Conservation (phyloP, 2,888 invertebrate species). For the Synanthedon tipuliformis region DNA sequence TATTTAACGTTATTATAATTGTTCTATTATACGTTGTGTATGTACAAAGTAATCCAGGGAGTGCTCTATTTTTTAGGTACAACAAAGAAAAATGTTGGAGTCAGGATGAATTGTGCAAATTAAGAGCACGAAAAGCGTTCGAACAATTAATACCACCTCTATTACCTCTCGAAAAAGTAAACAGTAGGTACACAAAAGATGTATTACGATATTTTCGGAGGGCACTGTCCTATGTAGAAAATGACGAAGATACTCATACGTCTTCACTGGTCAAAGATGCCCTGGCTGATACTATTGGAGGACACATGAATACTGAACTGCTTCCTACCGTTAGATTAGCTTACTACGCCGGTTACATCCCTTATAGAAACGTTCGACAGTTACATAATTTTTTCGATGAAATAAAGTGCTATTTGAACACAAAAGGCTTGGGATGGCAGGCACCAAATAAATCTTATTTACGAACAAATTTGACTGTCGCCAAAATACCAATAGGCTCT, state of each 20-base stretch:
- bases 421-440: slow-evolving; percentile 51
- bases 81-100: slow-evolving; percentile 37
- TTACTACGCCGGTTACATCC: slow-evolving; percentile 56
- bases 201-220: slow-evolving; percentile 34
- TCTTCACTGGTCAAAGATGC: slow-evolving; percentile 33
- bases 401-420: slow-evolving; percentile 38
- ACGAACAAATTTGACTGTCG: slow-evolving; percentile 48
- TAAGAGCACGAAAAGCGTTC: slow-evolving; percentile 42
- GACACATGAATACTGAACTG: slow-evolving; percentile 42
- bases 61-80: slow-evolving; percentile 34
- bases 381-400: slow-evolving; percentile 39
- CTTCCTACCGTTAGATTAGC: slow-evolving; percentile 50
- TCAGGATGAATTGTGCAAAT: slow-evolving; percentile 38
- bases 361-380: slow-evolving; percentile 33
- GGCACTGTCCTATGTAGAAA: slow-evolving; percentile 25
- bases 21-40: slow-evolving; percentile 21
- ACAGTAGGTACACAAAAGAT: slow-evolving; percentile 31
- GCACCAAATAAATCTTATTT: slow-evolving; percentile 25
- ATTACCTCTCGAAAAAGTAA: slow-evolving; percentile 34
- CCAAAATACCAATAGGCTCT: slow-evolving; percentile 38
- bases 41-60: slow-evolving; percentile 33
- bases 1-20: slow-evolving; percentile 34
- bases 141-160: slow-evolving; percentile 33
- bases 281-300: slow-evolving; percentile 47
- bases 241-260: slow-evolving; percentile 18